Base-by-base conservation (phyloP, 30 jellyfish, hydroid and myxozoan genomes). In the Cassiopea andromeda region DNA sequence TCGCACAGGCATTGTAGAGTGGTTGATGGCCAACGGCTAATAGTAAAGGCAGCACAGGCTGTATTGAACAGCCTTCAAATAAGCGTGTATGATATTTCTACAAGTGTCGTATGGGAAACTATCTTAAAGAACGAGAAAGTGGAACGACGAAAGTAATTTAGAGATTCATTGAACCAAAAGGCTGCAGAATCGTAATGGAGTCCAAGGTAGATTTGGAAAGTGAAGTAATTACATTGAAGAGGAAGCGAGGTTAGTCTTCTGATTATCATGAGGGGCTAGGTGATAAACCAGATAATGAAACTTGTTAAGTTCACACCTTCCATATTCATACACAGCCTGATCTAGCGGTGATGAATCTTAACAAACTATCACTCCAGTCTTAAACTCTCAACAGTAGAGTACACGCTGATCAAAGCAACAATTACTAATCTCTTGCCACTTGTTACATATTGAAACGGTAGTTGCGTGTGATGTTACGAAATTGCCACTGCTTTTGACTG, bases 281-380 rank as follows among this genome's bases (percentile, higher is more conserved):
- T 83, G 94, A 87, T 83, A 87, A 87, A 87, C 94, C 94, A 67
- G 49, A 87, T 78, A 44, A 69, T 78, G 70, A 48, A 83, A 77
- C 90, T 69, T 87, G 94, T 87, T 87, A 87, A 87, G 73, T 19
- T 87, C 86, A 87, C 90, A 80, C 94, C 50, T 83, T 69, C 75
- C 89, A 46, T 59, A 7, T 58, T 44, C 38, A 27, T 48, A 47
- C 54, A 44, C 38, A 75, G 67, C 18, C 61, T 78, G 87, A 54
- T 80, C 58, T 80, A 46, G 64, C 43, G 38, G 91, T 74, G 91
- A 46, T 83, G 91, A 83, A 83, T 72, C 75, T 66, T 83, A 48
- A 50, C 91, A 83, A 77, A 54, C 91, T 83, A 83, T 71, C 91
- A 83, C 91, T 69, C 60, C 18, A 17, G 91, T 71, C 54, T 83